Evolutionary conservation across 2,888 invertebrate genomes (phyloP), one percentile per base, ranked within the genome.

Genomic region (Ectemnius continuus): DNA sequence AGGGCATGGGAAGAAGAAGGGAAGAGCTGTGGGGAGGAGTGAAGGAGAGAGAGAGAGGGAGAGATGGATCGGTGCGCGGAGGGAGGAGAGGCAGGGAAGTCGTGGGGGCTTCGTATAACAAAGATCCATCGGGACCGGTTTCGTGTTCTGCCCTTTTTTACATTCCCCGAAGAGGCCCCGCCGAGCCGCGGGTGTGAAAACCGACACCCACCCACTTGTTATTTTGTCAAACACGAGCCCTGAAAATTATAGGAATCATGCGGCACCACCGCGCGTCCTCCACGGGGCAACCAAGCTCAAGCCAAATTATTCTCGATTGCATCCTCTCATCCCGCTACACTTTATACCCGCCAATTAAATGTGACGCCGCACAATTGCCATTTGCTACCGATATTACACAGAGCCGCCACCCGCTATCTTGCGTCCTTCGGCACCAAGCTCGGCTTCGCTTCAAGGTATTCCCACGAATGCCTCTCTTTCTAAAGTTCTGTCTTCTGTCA

Each of bases 121-220:
- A 88, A 90, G 90, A 90, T 90, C 86, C 88, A 90, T 90, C 88
- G 87, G 86, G 88, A 90, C 90, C 90, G 90, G 90, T 90, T 90
- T 90, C 82, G 79, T 84, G 86, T 87, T 87, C 85, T 84, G 80
- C 82, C 84, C 86, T 88, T 88, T 88, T 87, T 87, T 85, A 86
- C 87, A 87, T 88, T 89, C 88, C 79, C 86, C 81, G 80, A 73
- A 83, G 89, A 82, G 87, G 84, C 86, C 90, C 90, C 87, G 88
- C 73, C 84, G 90, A 77, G 90, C 84, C 82, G 80, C 86, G 88
- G 89, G 90, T 90, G 90, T 90, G 90, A 90, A 90, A 90, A 90
- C 89, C 86, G 88, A 90, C 90, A 90, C 90, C 89, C 89, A 87
- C 88, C 89, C 87, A 88, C 90, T 90, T 90, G 90, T 90, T 90